phyloP scores from a whole-genome alignment of 2,888 invertebrate species.

The Acrocera orbiculus region DNA sequence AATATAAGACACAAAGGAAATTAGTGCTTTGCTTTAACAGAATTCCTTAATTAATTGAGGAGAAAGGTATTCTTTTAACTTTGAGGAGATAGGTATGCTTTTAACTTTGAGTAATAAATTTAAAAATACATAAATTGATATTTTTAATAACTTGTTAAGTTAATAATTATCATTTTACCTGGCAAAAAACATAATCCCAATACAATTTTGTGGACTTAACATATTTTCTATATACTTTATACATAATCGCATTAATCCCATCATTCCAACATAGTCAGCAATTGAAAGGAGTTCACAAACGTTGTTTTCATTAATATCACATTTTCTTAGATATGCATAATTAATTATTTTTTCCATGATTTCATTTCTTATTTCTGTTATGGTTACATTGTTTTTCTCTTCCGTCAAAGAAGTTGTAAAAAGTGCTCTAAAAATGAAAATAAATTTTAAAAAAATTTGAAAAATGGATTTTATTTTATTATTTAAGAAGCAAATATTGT shows the following conservation, averaged over 20 bases:
- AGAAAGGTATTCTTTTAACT: too few relatives aligned
- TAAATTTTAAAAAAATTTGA: not conserved
- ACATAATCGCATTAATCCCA: conserved; percentile 65
- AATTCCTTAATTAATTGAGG: too few relatives aligned
- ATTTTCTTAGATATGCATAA: conserved; percentile 67
- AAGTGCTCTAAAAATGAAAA: conserved; percentile 40
- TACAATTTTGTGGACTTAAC: conserved; percentile 59
- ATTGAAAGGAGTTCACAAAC: conserved; percentile 66
- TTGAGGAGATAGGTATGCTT: too few relatives aligned
- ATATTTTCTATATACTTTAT: conserved; percentile 53
- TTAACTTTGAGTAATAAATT: too few relatives aligned
- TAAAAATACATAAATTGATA: not conserved
- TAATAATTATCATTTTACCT: conserved; percentile 32
- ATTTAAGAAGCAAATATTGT: too few relatives aligned
- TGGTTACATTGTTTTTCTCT: conserved; percentile 48
- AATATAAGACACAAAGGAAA: too few relatives aligned
- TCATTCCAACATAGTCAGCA: conserved; percentile 75
- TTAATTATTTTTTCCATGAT: conserved; percentile 64
- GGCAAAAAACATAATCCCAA: conserved; percentile 71
- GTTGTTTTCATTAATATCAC: conserved; percentile 57
- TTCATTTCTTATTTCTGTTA: conserved; percentile 59
- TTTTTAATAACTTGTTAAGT: not conserved
- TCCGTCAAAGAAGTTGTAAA: conserved; percentile 66
- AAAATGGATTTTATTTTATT: too few relatives aligned
- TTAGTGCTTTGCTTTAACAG: too few relatives aligned